Evolutionary conservation across 2,888 invertebrate species (phyloP).

Genomic region (Lottia scabra): DNA sequence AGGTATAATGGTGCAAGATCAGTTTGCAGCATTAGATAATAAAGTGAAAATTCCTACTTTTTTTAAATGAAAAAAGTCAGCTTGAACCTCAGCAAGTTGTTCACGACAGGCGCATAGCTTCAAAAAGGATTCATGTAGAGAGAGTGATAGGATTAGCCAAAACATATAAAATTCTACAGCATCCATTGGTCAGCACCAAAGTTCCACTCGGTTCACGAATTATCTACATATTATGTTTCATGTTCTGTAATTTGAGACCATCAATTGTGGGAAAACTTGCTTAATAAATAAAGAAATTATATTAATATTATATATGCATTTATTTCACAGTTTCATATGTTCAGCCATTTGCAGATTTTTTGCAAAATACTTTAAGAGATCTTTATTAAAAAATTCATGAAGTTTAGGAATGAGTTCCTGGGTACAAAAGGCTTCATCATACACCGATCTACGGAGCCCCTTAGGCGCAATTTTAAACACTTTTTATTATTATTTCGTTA

Average conservation of each 20-base stretch:
- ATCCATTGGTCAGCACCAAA: neutral
- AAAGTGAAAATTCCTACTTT: conserved; percentile 36
- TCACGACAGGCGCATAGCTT: conserved; percentile 28
- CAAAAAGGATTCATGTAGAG: conserved; percentile 15
- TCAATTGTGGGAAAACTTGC: neutral
- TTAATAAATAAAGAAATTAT: neutral
- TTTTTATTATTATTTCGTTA: too few species aligned
- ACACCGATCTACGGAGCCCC: too few species aligned
- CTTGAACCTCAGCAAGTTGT: conserved; percentile 32
- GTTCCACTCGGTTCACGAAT: neutral
- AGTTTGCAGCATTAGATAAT: conserved; percentile 34
- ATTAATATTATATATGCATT: too few species aligned
- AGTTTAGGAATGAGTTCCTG: too few species aligned
- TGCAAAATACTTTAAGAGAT: too few species aligned
- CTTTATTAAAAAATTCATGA: too few species aligned
- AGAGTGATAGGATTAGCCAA: neutral
- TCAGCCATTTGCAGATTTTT: too few species aligned
- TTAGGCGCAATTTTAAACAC: too few species aligned
- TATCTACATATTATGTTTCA: neutral
- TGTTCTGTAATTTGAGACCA: neutral
- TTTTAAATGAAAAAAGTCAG: conserved; percentile 34
- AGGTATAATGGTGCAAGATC: conserved; percentile 41
- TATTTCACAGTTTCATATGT: too few species aligned
- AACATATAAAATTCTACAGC: neutral
- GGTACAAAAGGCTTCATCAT: too few species aligned